These are phyloP conservation scores for Rhinogobius similis DNA, from an alignment of 2,113 vertebrate species.

Conservation along the genomic window DNA sequence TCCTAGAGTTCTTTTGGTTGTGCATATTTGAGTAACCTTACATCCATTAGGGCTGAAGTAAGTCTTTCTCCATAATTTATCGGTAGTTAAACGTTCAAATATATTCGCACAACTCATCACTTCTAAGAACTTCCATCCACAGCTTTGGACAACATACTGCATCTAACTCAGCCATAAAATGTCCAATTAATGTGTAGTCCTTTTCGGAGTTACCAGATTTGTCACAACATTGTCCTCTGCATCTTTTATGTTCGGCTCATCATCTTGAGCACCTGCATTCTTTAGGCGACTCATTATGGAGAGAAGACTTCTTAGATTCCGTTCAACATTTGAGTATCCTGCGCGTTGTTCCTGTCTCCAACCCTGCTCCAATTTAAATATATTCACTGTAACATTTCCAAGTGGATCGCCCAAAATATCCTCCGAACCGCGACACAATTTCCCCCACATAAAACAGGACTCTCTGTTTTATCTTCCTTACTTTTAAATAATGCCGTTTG, in stretches of 20 bases:
- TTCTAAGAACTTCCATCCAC: no score
- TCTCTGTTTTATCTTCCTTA: neutral
- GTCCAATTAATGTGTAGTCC: no score
- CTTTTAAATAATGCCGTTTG: constrained; percentile 23
- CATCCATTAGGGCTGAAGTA: no score
- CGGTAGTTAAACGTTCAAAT: no score
- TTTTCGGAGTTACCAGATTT: neutral
- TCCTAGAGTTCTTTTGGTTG: no score
- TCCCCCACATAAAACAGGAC: neutral
- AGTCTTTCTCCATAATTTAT: no score
- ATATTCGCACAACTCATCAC: no score
- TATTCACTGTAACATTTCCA: neutral
- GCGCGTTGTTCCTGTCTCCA: neutral
- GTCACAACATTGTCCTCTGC: neutral
- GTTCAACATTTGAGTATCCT: neutral
- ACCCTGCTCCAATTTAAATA: neutral
- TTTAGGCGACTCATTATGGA: neutral
- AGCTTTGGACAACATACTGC: no score
- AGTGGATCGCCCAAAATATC: neutral
- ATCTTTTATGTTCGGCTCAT: neutral
- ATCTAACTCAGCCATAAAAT: no score
- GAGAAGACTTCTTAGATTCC: neutral
- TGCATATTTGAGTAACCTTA: no score
- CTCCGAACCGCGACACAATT: neutral
- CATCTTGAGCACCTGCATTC: neutral